These are phyloP conservation scores for Ochotona princeps DNA, from an alignment of 2,113 vertebrate genomes.

Conservation along the genomic window DNA sequence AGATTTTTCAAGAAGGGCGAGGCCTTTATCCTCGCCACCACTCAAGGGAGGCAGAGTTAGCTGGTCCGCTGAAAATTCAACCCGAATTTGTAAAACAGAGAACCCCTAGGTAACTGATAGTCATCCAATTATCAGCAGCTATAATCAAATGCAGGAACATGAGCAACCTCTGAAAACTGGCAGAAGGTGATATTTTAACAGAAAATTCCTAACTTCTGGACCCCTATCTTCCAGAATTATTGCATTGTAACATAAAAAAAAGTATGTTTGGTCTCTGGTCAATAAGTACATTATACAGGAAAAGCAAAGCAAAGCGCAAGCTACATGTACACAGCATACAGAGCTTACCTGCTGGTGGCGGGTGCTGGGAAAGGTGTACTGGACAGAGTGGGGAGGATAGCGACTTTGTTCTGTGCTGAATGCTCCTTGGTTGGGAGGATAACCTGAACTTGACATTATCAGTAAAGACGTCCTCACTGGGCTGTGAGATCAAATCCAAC, in stretches of 20 bases:
- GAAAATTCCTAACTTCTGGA: slow-evolving; percentile 9
- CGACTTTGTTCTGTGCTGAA: slow-evolving; percentile 97
- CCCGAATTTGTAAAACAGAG: neutral
- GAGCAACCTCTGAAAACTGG: neutral
- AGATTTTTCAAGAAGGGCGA: slow-evolving; percentile 7
- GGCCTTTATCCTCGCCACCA: neutral
- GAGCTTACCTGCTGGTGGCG: slow-evolving; percentile 94
- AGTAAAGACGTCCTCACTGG: slow-evolving; percentile 87
- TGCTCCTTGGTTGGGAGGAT: slow-evolving; percentile 96
- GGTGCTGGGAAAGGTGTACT: slow-evolving; percentile 93
- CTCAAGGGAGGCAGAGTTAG: slow-evolving; percentile 37
- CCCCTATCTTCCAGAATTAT: neutral
- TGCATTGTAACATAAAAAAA: neutral
- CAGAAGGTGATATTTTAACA: slow-evolving; percentile 28
- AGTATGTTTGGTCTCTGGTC: slow-evolving; percentile 23
- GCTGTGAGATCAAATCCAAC: slow-evolving; percentile 88
- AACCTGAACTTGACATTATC: slow-evolving; percentile 99
- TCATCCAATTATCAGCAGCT: slow-evolving; percentile 9
- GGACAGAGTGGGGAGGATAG: slow-evolving; percentile 95
- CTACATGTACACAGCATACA: neutral
- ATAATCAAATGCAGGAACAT: slow-evolving; percentile 16
- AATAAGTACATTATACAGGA: neutral
- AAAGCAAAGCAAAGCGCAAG: slow-evolving; percentile 43
- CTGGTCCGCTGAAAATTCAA: slow-evolving; percentile 40
- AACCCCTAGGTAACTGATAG: slow-evolving; percentile 40